Evolutionary conservation across 2,113 vertebrate genomes (phyloP).

Genomic region (Periophthalmodon schlosseri): DNA sequence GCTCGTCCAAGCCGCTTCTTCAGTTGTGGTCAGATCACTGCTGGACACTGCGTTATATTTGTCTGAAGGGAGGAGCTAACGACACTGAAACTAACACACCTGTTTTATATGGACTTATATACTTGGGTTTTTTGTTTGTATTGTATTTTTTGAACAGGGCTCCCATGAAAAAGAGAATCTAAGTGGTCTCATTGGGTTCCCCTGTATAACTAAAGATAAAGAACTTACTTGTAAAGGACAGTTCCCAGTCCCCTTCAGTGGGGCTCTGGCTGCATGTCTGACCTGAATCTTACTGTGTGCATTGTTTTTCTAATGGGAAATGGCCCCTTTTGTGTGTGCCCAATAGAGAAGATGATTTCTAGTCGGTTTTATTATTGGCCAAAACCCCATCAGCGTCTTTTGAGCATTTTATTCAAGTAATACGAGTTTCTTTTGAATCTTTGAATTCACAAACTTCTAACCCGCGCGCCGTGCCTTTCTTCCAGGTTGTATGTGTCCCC

Average conservation of each 20-base stretch:
- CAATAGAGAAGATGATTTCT: slow-evolving; percentile 60
- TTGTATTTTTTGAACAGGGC: no score
- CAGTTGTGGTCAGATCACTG: no score
- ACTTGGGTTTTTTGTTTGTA: no score
- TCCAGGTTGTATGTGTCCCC: slow-evolving; percentile 88
- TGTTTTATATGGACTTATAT: no score
- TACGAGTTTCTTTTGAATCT: no score
- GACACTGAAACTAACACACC: no score
- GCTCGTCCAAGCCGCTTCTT: no score
- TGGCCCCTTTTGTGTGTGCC: slow-evolving; percentile 59
- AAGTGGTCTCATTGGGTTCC: no score
- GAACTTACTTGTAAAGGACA: not conserved
- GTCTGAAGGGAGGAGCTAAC: no score
- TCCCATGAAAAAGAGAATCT: no score
- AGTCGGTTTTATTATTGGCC: slow-evolving; percentile 54
- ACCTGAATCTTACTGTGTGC: slow-evolving; percentile 62
- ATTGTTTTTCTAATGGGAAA: slow-evolving; percentile 60
- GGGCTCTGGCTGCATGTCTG: slow-evolving; percentile 32
- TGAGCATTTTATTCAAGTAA: slow-evolving; percentile 21
- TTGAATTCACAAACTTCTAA: no score
- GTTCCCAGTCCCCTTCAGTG: not conserved
- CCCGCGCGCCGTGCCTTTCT: slow-evolving; percentile 8
- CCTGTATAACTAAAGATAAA: not conserved
- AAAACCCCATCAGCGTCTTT: slow-evolving; percentile 44
- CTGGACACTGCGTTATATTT: no score